phyloP scores from a whole-genome alignment of 1,140 invertebrate genomes.

The Babylonia areolata region DNA sequence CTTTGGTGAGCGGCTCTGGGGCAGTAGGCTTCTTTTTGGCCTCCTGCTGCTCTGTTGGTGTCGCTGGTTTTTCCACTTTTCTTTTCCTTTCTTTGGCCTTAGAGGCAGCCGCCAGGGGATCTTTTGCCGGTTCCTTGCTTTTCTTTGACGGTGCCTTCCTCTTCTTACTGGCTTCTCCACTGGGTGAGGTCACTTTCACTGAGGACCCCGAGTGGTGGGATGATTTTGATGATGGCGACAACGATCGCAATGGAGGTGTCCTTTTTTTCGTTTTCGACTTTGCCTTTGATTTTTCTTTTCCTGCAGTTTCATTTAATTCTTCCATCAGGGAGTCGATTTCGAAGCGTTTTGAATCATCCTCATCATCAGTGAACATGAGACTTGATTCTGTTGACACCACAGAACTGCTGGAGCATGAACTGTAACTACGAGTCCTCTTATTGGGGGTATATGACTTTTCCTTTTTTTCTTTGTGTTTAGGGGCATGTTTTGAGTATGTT shows the following conservation, averaged over 20 bases:
- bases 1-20: neutral
- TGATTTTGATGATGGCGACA: neutral
- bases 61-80: neutral
- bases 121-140: neutral
- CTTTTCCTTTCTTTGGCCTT: neutral
- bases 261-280: neutral
- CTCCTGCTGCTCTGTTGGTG: too few relatives aligned
- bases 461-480: neutral
- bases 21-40: neutral
- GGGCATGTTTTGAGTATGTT: neutral
- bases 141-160: neutral
- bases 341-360: neutral
- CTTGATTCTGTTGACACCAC: constrained; percentile 26
- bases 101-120: neutral
- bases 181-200: constrained; percentile 20
- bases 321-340: constrained; percentile 14
- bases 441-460: neutral
- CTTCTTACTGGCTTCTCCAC: neutral
- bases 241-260: neutral
- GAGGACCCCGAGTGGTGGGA: neutral
- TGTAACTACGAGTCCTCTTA: neutral
- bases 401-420: constrained; percentile 17
- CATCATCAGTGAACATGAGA: constrained; percentile 30
- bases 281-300: constrained; percentile 8
- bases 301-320: neutral